phyloP scores from a whole-genome alignment of 2,113 vertebrate species.

The Propithecus coquereli region DNA sequence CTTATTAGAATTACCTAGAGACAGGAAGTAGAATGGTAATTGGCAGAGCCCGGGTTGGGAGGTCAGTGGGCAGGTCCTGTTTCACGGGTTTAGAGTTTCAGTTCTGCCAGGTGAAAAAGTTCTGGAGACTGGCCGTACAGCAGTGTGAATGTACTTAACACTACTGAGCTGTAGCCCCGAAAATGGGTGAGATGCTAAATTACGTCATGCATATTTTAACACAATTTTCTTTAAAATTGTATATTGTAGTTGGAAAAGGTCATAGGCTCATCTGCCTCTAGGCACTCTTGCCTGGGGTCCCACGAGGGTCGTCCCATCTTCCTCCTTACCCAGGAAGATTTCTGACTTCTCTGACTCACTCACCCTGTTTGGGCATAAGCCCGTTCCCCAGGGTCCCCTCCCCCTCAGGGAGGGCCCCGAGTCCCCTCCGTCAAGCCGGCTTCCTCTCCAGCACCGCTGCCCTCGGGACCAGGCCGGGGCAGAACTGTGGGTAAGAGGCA shows the following conservation, averaged over 20 bases:
- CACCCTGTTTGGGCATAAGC: background rate
- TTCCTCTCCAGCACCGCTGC: fast-evolving
- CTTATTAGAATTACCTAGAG: background rate
- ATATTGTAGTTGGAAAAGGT: background rate
- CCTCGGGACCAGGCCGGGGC: fast-evolving
- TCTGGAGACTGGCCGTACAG: background rate
- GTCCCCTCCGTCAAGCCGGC: slow-evolving; percentile 62
- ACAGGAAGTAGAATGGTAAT: background rate
- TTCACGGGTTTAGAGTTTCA: background rate
- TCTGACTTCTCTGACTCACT: background rate
- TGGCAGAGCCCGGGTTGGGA: background rate
- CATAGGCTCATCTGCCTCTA: background rate
- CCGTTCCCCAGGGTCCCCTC: background rate
- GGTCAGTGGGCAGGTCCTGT: background rate
- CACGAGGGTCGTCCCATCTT: background rate
- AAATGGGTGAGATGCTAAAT: background rate
- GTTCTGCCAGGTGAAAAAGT: background rate
- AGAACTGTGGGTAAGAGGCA: background rate
- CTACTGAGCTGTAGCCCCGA: background rate
- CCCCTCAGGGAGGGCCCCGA: background rate
- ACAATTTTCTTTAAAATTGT: background rate
- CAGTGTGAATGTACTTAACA: background rate
- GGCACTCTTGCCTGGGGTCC: background rate
- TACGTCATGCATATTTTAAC: background rate
- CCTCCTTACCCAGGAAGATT: background rate